Evolutionary conservation across 2,797 vertebrate genomes (phyloP).

Genomic region (Coregonus ussuriensis): DNA sequence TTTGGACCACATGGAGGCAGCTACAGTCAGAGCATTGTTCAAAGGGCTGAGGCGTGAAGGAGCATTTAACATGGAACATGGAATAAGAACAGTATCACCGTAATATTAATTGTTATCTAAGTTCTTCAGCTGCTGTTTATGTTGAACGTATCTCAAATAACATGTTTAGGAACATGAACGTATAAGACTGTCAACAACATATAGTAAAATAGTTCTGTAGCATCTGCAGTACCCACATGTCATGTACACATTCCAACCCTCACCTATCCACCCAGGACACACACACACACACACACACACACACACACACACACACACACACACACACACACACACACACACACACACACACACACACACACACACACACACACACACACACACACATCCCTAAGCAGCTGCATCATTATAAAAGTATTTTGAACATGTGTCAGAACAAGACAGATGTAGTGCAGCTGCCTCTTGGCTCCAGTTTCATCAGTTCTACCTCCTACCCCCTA

Average conservation of each 20-base stretch:
- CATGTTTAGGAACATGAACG: background rate
- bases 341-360: too few species aligned
- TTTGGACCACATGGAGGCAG: background rate
- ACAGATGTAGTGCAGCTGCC: conserved; percentile 83
- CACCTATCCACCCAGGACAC: conserved; percentile 43
- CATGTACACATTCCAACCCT: conserved; percentile 37
- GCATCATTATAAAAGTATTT: conserved; percentile 81
- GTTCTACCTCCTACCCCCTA: conserved; percentile 27
- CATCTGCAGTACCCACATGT: conserved; percentile 46
- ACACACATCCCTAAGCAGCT: conserved; percentile 68
- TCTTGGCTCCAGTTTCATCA: conserved; percentile 68
- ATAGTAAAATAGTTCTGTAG: background rate
- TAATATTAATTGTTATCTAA: background rate
- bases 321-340: conserved; percentile 27
- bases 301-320: conserved; percentile 19
- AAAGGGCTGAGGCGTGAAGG: background rate
- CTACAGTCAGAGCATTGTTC: background rate
- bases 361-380: too few species aligned
- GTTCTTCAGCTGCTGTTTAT: background rate
- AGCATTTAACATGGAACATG: background rate
- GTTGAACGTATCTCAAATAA: background rate
- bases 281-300: conserved; percentile 29
- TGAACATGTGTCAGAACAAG: conserved; percentile 80
- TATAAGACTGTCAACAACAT: conserved; percentile 15
- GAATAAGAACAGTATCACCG: background rate